Evolutionary conservation across 2,797 vertebrate species (phyloP), one percentile per base, ranked within the genome.

Genomic region (Peromyscus attwateri): DNA sequence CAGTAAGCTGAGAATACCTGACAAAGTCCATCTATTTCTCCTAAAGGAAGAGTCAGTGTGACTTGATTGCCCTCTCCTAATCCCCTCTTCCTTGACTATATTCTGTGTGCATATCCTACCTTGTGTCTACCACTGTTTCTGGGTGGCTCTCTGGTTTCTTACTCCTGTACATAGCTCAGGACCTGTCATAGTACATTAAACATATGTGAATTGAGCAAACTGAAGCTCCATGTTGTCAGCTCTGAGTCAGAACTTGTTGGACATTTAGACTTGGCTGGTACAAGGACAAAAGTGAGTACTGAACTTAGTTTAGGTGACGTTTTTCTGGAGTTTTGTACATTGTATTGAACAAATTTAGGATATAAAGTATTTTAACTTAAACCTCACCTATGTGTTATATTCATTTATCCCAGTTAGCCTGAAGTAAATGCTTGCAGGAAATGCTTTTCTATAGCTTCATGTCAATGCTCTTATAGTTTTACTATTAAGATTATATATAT

Each of bases 21-120:
- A 34, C 19, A 0, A 0, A 10, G 43, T 1, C 7, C 6, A 1
- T 37, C 34, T 27, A 19, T 29, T 73, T 57, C 25, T 60, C 25
- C 73, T n/a, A 55, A 1, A 34, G 12, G 64, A 34, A 27, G 46
- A 12, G 46, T 43, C 60, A 40, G 4, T 31, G 12, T 31, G 21
- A 43, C 46, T 85, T 68, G 9, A 25, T 31, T 16, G 9, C 3
- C 17, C 6, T 7, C 60, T 88, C 4, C 21, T 1, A 27, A 16
- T 71, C 9, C 1, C 27, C 52, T 21, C 71, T 77, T 27, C 40
- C 12, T 37, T 43, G 49, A 37, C 49, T 84, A 21, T 68, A 46
- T 49, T 68, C 29, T 84, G 29, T 31, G 12, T 68, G 3, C 17
- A 11, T 79, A 46, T 34, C 31, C 21, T 25, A 25, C 34, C 12